Percentiles rank a stretch among this genome's conserved stretches.
Conservation (phyloP, 2,888 invertebrate genomes). For the Acronicta alni region DNA sequence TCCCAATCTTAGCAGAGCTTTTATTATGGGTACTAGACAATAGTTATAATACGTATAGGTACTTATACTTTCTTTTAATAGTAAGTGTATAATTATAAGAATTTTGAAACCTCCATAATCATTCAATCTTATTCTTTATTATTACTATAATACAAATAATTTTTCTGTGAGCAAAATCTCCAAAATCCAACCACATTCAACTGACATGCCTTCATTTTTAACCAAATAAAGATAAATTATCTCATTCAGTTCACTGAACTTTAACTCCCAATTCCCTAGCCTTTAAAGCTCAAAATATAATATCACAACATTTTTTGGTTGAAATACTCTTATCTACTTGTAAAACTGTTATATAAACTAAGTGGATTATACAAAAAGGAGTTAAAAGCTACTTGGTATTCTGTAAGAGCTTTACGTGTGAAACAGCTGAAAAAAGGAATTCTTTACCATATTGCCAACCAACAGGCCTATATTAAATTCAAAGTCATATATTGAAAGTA, state of each 20-base stretch:
- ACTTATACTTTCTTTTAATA: no score
- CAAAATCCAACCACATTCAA: background rate
- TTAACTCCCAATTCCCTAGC: conserved; percentile 15
- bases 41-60: no score
- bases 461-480: background rate
- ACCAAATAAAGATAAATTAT: conserved; percentile 27
- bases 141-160: no score
- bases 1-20: no score
- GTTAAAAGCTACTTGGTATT: conserved; percentile 2
- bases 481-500: conserved; percentile 2
- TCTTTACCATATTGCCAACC: background rate
- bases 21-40: no score
- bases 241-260: conserved; percentile 33
- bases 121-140: no score
- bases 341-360: background rate
- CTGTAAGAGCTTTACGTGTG: background rate
- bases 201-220: conserved; percentile 10
- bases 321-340: background rate
- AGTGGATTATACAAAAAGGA: background rate
- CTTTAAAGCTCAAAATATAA: background rate
- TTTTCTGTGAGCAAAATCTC: background rate
- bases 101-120: no score
- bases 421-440: conserved; percentile 1
- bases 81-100: no score
- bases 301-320: background rate